Conservation (phyloP, 2,113 vertebrate species). For the Otolemur garnettii region DNA sequence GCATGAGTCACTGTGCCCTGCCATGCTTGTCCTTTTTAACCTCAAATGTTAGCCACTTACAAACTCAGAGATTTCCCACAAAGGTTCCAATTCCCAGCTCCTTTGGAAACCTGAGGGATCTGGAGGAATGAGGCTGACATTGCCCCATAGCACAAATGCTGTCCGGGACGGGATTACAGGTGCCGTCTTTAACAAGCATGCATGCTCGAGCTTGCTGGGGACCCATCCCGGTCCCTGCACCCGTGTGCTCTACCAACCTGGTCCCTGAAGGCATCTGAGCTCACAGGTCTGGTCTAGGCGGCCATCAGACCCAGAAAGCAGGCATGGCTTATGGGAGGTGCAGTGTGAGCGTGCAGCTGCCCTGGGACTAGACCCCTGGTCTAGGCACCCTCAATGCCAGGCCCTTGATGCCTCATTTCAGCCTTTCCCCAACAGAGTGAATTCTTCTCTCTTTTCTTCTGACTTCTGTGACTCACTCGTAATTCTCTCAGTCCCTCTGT, state of each 20-base stretch:
- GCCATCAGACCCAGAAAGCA: neutral
- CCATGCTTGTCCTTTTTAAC: neutral
- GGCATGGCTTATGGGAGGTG: neutral
- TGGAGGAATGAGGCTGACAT: accelerated
- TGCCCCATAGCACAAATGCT: neutral
- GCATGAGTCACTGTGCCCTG: too few relatives aligned
- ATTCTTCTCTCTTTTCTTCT: neutral
- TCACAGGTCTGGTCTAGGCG: neutral
- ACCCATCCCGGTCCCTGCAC: neutral
- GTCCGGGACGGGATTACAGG: too few relatives aligned
- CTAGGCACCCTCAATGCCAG: accelerated
- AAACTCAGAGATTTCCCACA: neutral
- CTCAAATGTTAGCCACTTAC: neutral
- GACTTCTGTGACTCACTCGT: neutral
- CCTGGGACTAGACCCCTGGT: too few relatives aligned
- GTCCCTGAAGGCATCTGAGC: neutral
- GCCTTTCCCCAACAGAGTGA: neutral
- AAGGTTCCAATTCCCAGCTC: neutral
- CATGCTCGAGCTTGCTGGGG: neutral
- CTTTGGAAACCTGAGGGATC: neutral
- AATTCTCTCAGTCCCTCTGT: neutral
- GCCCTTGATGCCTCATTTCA: too few relatives aligned
- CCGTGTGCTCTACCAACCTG: too few relatives aligned
- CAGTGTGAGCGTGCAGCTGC: accelerated
- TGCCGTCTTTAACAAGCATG: neutral